phyloP scores from a whole-genome alignment of 2,113 vertebrate species.

The Trinectes maculatus region DNA sequence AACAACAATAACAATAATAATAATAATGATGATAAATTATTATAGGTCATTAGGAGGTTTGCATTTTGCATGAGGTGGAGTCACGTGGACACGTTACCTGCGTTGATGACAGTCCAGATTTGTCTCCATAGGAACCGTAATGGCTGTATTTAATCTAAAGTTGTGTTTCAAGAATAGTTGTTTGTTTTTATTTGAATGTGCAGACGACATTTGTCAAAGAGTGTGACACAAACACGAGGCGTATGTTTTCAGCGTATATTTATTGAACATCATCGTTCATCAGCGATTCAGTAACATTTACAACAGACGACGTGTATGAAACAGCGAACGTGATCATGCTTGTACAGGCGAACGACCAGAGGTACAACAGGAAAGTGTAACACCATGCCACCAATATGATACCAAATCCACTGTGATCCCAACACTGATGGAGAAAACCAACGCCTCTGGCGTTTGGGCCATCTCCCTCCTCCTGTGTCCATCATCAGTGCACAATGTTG shows the following conservation, averaged over 20 bases:
- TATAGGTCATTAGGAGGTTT: no score
- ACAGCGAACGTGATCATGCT: conserved; percentile 6
- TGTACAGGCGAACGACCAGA: conserved; percentile 14
- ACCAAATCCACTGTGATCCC: conserved; percentile 1
- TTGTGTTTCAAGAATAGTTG: not conserved
- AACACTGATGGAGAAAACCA: not conserved
- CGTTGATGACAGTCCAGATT: not conserved
- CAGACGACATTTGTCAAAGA: not conserved
- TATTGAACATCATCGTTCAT: not conserved
- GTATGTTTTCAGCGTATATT: conserved; percentile 23
- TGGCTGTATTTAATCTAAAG: no score
- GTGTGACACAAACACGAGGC: conserved; percentile 26
- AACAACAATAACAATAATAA: no score
- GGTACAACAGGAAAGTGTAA: conserved; percentile 8
- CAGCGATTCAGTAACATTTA: conserved; percentile 43
- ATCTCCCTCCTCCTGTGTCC: not conserved
- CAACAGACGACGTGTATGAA: conserved; percentile 20
- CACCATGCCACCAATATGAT: conserved; percentile 11
- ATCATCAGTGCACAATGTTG: conserved; percentile 21
- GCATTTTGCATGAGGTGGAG: not conserved
- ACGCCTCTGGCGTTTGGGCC: not conserved
- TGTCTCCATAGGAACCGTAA: not conserved
- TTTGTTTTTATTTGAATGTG: conserved; percentile 12
- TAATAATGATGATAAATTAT: no score
- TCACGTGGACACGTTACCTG: not conserved